Percentiles rank a stretch among this genome's conserved stretches.
phyloP scores from a whole-genome alignment of 2,888 invertebrate genomes.

The Lasioglossum zephyrum region DNA sequence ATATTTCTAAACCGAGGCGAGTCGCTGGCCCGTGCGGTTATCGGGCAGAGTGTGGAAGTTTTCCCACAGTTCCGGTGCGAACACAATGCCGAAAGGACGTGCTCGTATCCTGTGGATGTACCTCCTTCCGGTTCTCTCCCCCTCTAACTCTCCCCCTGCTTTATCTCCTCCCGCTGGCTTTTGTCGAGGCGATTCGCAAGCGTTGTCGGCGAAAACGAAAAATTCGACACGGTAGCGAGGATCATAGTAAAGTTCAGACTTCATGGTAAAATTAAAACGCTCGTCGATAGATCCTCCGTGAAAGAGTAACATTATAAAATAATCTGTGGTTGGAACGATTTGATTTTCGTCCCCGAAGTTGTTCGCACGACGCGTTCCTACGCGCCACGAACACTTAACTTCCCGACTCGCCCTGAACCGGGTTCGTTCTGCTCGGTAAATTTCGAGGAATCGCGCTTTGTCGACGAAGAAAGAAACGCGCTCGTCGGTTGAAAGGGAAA shows the following conservation, averaged over 20 bases:
- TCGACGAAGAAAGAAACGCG: conserved; percentile 22
- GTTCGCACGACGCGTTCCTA: not conserved
- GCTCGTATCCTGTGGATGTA: conserved; percentile 75
- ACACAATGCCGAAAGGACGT: conserved; percentile 77
- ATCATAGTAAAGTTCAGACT: too few relatives aligned
- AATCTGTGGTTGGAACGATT: not conserved
- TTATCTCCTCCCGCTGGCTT: not conserved
- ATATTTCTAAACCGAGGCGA: conserved; percentile 53
- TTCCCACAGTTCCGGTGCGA: conserved; percentile 80
- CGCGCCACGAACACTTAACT: not conserved
- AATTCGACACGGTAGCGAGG: not conserved
- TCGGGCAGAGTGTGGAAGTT: conserved; percentile 74
- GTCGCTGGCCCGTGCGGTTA: conserved; percentile 19
- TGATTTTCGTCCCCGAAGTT: conserved; percentile 43
- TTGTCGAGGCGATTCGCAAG: not conserved
- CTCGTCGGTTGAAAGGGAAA: conserved; percentile 45
- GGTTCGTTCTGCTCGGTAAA: conserved; percentile 66
- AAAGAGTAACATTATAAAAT: not conserved
- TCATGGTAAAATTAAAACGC: not conserved
- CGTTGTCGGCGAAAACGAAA: not conserved
- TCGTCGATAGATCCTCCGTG: not conserved
- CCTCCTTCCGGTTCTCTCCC: conserved; percentile 75
- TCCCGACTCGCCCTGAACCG: not conserved
- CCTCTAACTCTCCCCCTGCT: conserved; percentile 24
- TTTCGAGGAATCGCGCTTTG: conserved; percentile 63